Base-by-base conservation (phyloP, 2,888 invertebrate genomes). In the Cantharis flavilabris region DNA sequence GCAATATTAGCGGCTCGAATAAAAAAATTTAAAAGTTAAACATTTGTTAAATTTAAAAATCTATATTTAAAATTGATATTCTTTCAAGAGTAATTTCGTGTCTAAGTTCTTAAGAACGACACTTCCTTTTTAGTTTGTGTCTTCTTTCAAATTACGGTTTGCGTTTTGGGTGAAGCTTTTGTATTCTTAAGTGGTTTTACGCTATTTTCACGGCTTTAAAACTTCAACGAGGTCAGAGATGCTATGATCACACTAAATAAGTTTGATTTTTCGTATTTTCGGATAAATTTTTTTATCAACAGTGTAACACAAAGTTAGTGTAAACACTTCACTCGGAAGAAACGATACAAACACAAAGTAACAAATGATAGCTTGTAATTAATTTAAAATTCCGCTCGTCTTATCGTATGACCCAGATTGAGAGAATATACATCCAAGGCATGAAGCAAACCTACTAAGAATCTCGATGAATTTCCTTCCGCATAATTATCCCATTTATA, bases 401-500 rank as follows among this genome's bases (percentile, higher is more conserved):
- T 65, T 71, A 69, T 77, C 71, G 77, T 69, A 62, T 70, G 74
- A 62, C 63, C 74, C 71, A 74, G 77, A 77, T 77, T 77, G 69
- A 20, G 18, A n/a, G 65, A 26, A 71, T 77, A 49, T 49, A 49
- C 49, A 72, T 62, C 64, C 28, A 65, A 65, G 70, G 74, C 74
- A 71, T 77, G 71, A 72, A 71, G 69, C 26, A 20, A 77, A 73
- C 76, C 71, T 23, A 62, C 64, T 73, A 76, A 70, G 73, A 70
- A 69, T 73, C 74, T 69, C 67, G 71, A 77, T 74, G 73, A 77
- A 71, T 77, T 74, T 74, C 69, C 77, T 74, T 74, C 63, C 74
- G 77, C 62, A 77, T 77, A 77, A 77, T 77, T 77, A 74, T 77
- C 30, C 72, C 74, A 77, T 77, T 74, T 77, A 74, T 77, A 71